phyloP scores from a whole-genome alignment of 2,797 vertebrate genomes.

The Vespertilio murinus region DNA sequence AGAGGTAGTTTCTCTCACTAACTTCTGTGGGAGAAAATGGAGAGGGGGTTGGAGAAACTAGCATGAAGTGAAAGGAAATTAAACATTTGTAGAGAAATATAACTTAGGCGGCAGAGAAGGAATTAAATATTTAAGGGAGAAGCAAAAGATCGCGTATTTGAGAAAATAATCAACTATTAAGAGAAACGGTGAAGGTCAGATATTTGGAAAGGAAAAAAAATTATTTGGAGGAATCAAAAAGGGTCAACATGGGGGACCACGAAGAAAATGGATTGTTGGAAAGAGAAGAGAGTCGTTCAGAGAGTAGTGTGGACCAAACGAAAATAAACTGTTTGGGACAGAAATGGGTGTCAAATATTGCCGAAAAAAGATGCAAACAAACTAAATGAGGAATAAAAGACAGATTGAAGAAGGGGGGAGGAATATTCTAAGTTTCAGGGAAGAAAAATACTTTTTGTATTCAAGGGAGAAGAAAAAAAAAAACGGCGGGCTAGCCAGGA shows the following conservation, averaged over 20 bases:
- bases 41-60: constrained; percentile 30
- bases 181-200: constrained; percentile 15
- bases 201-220: constrained; percentile 20
- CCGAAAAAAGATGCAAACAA: constrained; percentile 10
- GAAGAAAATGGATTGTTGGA: constrained; percentile 25
- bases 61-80: constrained; percentile 40
- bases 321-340: constrained; percentile 41
- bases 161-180: constrained; percentile 49
- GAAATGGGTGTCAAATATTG: constrained; percentile 42
- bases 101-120: constrained; percentile 48
- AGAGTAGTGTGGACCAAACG: not conserved
- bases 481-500: not conserved
- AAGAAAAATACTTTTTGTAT: constrained; percentile 27
- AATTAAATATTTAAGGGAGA: constrained; percentile 57
- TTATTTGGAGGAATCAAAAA: constrained; percentile 45
- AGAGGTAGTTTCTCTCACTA: not conserved
- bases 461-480: not conserved
- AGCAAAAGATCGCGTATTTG: constrained; percentile 33
- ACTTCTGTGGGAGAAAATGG: not conserved
- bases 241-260: not conserved
- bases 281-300: not conserved
- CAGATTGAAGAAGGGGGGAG: not conserved
- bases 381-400: not conserved
- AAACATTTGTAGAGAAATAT: constrained; percentile 64
- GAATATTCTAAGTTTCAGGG: not conserved